Evolutionary conservation across 2,113 vertebrate species (phyloP).

Genomic region (Romanogobio albipinnatus): DNA sequence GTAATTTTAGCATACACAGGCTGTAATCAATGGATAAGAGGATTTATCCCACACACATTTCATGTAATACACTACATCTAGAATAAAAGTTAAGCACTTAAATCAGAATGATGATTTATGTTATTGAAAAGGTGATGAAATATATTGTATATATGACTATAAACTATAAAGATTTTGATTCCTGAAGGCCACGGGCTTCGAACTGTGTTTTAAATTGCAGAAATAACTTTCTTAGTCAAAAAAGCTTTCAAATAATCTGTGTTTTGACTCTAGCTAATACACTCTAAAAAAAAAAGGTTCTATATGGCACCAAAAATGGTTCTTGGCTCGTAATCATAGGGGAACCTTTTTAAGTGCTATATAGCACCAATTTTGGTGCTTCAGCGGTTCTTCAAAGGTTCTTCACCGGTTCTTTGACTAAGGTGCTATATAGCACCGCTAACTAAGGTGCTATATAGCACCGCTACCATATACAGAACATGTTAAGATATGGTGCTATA

Average conservation of each 20-base stretch:
- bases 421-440: too few species aligned
- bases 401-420: too few species aligned
- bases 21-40: not conserved
- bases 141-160: not conserved
- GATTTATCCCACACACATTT: not conserved
- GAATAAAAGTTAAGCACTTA: not conserved
- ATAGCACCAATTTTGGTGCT: too few species aligned
- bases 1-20: not conserved
- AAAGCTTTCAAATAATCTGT: not conserved
- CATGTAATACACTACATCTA: not conserved
- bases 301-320: too few species aligned
- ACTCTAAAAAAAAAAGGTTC: too few species aligned
- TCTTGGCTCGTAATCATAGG: too few species aligned
- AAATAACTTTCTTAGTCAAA: not conserved
- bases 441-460: too few species aligned
- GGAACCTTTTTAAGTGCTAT: too few species aligned
- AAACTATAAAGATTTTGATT: too few species aligned
- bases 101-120: not conserved
- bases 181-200: not conserved
- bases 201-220: not conserved
- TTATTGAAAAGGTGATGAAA: not conserved
- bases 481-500: too few species aligned
- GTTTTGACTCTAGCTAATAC: not conserved
- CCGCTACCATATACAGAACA: too few species aligned
- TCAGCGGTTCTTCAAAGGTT: too few species aligned